Conservation (phyloP, 2,888 invertebrate species). For the Sceliomorpha sp. region DNA sequence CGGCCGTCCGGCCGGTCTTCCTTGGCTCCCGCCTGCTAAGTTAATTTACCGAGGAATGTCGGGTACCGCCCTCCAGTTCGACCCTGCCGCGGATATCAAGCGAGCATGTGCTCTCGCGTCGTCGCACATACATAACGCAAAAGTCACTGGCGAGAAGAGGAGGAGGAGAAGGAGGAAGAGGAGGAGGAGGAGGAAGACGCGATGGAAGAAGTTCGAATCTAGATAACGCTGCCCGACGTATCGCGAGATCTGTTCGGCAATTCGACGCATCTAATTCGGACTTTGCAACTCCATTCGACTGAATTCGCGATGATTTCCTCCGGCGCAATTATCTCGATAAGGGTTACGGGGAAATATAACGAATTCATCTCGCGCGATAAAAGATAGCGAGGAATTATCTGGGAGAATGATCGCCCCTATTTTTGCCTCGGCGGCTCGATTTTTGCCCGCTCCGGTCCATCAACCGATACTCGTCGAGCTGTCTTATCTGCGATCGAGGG, state of each 20-base stretch:
- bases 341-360: conserved; percentile 7
- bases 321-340: conserved; percentile 16
- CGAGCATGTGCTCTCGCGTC: conserved; percentile 49
- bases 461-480: conserved; percentile 43
- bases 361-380: conserved; percentile 19
- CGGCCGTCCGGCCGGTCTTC: conserved; percentile 76
- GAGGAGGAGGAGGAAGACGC: too few relatives aligned
- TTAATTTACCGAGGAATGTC: conserved; percentile 80
- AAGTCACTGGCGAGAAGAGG: conserved; percentile 27
- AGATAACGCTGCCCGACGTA: too few relatives aligned
- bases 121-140: conserved; percentile 47
- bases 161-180: conserved; percentile 12
- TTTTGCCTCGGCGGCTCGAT: conserved; percentile 29
- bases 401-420: conserved; percentile 28
- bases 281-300: too few relatives aligned
- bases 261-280: too few relatives aligned
- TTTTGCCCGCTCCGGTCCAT: conserved; percentile 43
- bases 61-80: conserved; percentile 78
- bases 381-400: conserved; percentile 38
- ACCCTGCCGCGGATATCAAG: conserved; percentile 61
- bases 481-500: conserved; percentile 59
- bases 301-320: too few relatives aligned
- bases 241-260: too few relatives aligned
- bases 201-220: too few relatives aligned
- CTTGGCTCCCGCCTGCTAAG: conserved; percentile 77